A percentile compares a stretch with the other conserved stretches of the same genome.
Conservation (phyloP, 2,888 invertebrate species). For the Teinopalpus imperialis region DNA sequence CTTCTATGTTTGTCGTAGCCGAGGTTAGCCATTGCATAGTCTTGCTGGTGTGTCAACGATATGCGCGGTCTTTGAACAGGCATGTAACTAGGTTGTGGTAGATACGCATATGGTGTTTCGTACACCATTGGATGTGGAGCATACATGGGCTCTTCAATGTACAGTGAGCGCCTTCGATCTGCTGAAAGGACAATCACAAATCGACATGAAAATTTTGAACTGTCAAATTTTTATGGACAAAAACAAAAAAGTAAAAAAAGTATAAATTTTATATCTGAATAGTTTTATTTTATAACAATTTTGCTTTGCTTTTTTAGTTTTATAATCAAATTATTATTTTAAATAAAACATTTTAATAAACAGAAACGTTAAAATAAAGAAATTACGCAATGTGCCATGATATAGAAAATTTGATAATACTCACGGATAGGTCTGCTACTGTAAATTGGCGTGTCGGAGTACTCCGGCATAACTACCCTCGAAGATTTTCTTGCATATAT, state of each 20-base stretch:
- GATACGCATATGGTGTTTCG: conserved; percentile 64
- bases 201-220: too few relatives aligned
- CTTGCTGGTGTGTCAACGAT: conserved; percentile 65
- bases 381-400: too few relatives aligned
- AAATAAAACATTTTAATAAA: too few relatives aligned
- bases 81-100: conserved; percentile 56
- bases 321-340: too few relatives aligned
- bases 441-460: conserved; percentile 53
- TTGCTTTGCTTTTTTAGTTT: too few relatives aligned
- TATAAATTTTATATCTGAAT: too few relatives aligned
- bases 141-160: conserved; percentile 66
- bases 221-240: too few relatives aligned
- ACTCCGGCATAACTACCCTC: conserved; percentile 52
- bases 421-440: conserved; percentile 63
- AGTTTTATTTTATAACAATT: too few relatives aligned
- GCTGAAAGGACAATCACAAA: conserved; percentile 42
- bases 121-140: conserved; percentile 63
- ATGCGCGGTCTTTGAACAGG: conserved; percentile 58
- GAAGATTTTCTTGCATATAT: conserved; percentile 61
- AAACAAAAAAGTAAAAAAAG: too few relatives aligned
- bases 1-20: conserved; percentile 58
- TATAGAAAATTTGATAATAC: too few relatives aligned
- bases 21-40: conserved; percentile 57
- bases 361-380: too few relatives aligned
- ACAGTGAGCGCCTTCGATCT: conserved; percentile 66